phyloP scores from a whole-genome alignment of 2,888 invertebrate species.

The Boloria selene region DNA sequence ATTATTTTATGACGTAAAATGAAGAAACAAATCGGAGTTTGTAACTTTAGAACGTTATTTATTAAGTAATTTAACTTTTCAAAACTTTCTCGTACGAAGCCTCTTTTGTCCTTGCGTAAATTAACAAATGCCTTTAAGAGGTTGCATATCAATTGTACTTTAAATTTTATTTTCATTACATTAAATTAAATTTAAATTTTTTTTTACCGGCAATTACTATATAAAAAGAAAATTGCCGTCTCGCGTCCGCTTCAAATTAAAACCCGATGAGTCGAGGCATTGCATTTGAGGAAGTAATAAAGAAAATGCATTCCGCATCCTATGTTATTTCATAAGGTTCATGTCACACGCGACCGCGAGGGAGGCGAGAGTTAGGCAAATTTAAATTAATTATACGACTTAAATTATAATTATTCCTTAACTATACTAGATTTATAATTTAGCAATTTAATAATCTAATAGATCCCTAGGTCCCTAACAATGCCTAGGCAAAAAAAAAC shows the following conservation, averaged over 20 bases:
- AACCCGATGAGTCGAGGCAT: slow-evolving; percentile 35
- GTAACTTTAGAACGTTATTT: too few species aligned
- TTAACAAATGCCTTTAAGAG: too few species aligned
- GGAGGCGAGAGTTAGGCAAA: not conserved
- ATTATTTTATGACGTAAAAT: too few species aligned
- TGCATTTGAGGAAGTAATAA: slow-evolving; percentile 50
- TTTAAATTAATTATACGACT: not conserved
- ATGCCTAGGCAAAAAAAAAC: too few species aligned
- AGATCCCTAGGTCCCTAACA: too few species aligned
- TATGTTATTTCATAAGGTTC: slow-evolving; percentile 44
- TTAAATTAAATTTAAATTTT: slow-evolving; percentile 13
- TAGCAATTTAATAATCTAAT: too few species aligned
- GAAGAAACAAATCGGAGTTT: too few species aligned
- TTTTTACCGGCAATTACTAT: slow-evolving; percentile 6
- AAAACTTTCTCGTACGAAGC: too few species aligned
- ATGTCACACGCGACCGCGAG: slow-evolving; percentile 34
- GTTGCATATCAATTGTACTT: not conserved
- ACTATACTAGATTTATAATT: too few species aligned
- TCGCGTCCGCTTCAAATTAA: slow-evolving; percentile 31
- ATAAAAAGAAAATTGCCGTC: slow-evolving; percentile 23
- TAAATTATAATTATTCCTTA: too few species aligned
- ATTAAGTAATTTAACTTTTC: too few species aligned
- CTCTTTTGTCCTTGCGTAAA: too few species aligned
- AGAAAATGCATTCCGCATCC: slow-evolving; percentile 58
- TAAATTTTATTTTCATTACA: not conserved